Evolutionary conservation across 2,113 vertebrate genomes (phyloP).

Genomic region (Phaetusa simplex): DNA sequence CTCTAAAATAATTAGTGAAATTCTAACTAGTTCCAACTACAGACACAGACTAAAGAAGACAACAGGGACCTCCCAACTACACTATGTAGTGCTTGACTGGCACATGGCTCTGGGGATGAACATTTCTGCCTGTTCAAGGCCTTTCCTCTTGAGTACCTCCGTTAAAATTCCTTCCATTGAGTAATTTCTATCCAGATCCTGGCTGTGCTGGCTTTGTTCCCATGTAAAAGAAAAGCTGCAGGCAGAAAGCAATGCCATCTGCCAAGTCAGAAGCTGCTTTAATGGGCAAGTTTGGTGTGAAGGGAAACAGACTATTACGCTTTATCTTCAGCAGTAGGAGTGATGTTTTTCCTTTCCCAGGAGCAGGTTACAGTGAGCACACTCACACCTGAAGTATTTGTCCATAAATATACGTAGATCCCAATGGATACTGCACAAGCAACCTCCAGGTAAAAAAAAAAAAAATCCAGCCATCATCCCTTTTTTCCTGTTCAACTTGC

Average conservation of each 20-base stretch:
- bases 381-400: background rate
- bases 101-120: background rate
- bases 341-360: background rate
- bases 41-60: background rate
- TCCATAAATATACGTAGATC: background rate
- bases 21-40: background rate
- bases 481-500: background rate
- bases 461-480: background rate
- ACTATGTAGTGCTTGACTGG: background rate
- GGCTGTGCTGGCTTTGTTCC: conserved; percentile 44
- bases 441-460: background rate
- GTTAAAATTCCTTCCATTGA: conserved; percentile 54
- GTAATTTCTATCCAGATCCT: conserved; percentile 33
- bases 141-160: conserved; percentile 30
- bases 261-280: conserved; percentile 43
- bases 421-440: background rate
- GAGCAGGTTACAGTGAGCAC: background rate
- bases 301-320: background rate
- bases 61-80: background rate
- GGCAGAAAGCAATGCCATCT: conserved; percentile 52
- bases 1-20: conserved; percentile 21
- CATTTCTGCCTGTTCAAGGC: conserved; percentile 4
- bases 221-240: conserved; percentile 26
- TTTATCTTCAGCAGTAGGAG: background rate
- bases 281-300: conserved; percentile 6